Percentiles rank a stretch among this genome's conserved stretches.
Conservation (phyloP, 2,888 invertebrate species). For the Chironomus tentans region DNA sequence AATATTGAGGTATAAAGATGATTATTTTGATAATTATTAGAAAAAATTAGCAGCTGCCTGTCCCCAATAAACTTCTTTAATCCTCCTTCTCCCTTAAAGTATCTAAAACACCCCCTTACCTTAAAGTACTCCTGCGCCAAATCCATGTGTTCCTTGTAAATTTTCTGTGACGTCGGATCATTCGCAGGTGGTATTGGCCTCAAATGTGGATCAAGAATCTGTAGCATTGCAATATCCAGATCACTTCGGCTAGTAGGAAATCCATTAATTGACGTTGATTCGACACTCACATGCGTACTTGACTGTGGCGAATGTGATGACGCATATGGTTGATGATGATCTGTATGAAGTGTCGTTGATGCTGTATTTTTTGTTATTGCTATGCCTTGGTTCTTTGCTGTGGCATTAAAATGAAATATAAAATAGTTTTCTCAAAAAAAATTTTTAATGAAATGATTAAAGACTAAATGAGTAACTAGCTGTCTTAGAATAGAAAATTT, state of each 20-base stretch:
- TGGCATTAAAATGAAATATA: too few species aligned
- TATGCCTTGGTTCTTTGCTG: conserved; percentile 41
- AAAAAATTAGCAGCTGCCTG: too few species aligned
- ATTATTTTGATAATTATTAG: too few species aligned
- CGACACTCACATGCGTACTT: conserved; percentile 12
- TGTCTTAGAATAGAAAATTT: too few species aligned
- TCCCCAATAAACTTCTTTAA: too few species aligned
- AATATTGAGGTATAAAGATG: too few species aligned
- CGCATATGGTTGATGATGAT: neutral
- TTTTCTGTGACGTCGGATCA: conserved; percentile 67
- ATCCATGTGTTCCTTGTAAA: conserved; percentile 82
- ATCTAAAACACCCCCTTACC: too few species aligned
- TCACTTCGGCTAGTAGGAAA: neutral
- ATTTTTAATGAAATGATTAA: too few species aligned
- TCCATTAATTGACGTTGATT: conserved; percentile 13
- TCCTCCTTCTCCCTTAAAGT: too few species aligned
- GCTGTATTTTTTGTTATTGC: conserved; percentile 39
- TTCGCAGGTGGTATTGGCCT: conserved; percentile 75
- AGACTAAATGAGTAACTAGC: too few species aligned
- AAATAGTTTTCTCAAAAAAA: too few species aligned
- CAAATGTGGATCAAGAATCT: conserved; percentile 60
- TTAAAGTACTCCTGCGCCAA: conserved; percentile 81
- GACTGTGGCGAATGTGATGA: conserved; percentile 8
- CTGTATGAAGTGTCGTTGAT: conserved; percentile 29
- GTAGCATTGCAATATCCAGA: conserved; percentile 17